Conservation (phyloP, 2,113 vertebrate genomes). For the Sander vitreus region DNA sequence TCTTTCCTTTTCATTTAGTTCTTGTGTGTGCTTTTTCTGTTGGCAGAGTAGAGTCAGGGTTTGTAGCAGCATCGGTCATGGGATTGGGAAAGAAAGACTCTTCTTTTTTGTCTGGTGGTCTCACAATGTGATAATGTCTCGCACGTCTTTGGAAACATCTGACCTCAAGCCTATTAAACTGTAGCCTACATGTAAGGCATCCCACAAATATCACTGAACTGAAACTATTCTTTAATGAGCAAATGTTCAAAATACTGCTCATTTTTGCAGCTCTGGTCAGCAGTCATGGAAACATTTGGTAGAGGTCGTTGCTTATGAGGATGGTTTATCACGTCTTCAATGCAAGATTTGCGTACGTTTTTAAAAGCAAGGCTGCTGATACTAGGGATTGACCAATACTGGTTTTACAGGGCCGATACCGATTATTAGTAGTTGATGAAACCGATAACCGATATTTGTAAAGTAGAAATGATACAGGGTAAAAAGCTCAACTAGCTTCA, state of each 20-base stretch:
- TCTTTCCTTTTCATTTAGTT: neutral
- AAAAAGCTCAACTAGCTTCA: too few species aligned
- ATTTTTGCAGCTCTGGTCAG: constrained; percentile 18
- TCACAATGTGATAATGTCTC: constrained; percentile 5
- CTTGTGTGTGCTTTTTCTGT: neutral
- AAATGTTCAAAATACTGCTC: constrained; percentile 1
- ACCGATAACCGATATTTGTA: too few species aligned
- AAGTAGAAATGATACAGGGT: too few species aligned
- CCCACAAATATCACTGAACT: constrained; percentile 19
- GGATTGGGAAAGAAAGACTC: neutral
- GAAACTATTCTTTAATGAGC: constrained; percentile 42
- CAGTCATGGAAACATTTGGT: constrained; percentile 10
- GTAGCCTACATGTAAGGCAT: constrained; percentile 17
- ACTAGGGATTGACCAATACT: too few species aligned
- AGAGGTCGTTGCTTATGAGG: neutral
- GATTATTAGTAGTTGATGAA: too few species aligned
- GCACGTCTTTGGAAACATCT: constrained; percentile 2
- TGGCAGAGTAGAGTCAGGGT: neutral
- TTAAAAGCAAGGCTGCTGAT: neutral
- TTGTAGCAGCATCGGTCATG: neutral
- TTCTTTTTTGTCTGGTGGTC: neutral
- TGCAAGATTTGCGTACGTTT: neutral
- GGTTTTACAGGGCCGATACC: too few species aligned
- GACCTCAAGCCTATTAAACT: constrained; percentile 37
- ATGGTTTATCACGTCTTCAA: neutral